Evolutionary conservation across 2,888 invertebrate species (phyloP), one percentile per base, ranked within the genome.

Genomic region (Bombylius discolor): DNA sequence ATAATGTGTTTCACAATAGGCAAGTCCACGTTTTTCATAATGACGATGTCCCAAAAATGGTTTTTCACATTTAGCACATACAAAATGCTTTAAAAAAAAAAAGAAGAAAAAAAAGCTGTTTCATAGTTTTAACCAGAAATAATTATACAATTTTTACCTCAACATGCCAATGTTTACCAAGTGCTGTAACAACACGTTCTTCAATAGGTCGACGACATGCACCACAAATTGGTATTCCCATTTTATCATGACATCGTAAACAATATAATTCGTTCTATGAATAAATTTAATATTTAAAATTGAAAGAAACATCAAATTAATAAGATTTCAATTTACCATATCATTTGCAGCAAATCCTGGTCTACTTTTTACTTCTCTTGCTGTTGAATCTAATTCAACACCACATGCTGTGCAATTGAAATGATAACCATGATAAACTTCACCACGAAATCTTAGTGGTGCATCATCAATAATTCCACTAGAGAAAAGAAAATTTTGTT

Each of bases 171-270:
- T 96, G 92, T 76, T 97, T 97, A 36, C 96, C 99, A 36, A 99
- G 78, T 12, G 99, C 99, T 42, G 98, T 98, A 11, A 99, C 97
- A 36, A 99, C 96, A 58, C 99, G 81, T 73, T 99, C 99, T 74
- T 99, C 99, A 63, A 99, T 98, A 1, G 99, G 99, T 36, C 98
- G 86, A 53, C 98, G 87, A 72, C 99, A 99, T 53, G 99, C 99
- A 39, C 98, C 99, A 74, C 99, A 99, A 65, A 99, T 99, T n/a
- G 99, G 98, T 62, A 99, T 96, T 36, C 98, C 98, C 97, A 99
- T 98, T 78, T 98, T 97, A 75, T 98, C 98, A 70, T 98, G 97
- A 70, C 98, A 99, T 55, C 98, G 84, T 62, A 99, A 80, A 70
- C 99, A 99, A 75, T 97, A 99, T 55, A 99, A 77, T 68, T 98